Conservation (phyloP, 2,797 vertebrate species). For the Echeneis naucrates region DNA sequence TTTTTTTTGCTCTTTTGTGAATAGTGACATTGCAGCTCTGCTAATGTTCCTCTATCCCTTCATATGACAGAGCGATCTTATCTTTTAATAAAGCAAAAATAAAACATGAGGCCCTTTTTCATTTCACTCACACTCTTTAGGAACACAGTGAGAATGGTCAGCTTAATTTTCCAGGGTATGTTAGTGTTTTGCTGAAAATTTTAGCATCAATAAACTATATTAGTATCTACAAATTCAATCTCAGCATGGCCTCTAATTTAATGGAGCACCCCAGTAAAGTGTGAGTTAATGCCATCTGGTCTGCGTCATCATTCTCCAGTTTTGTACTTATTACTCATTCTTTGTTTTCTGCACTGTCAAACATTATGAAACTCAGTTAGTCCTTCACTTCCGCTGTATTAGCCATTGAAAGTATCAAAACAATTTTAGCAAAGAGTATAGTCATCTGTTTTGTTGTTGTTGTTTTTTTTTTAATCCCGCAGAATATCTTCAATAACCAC, state of each 20-base stretch:
- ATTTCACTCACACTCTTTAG: slow-evolving; percentile 31
- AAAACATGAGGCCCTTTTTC: slow-evolving; percentile 1
- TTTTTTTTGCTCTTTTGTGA: slow-evolving; percentile 25
- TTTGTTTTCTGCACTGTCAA: not conserved
- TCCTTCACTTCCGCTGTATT: slow-evolving; percentile 15
- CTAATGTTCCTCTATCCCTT: slow-evolving; percentile 13
- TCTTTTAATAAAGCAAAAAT: slow-evolving; percentile 35
- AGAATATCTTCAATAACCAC: slow-evolving; percentile 99
- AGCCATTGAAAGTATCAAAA: slow-evolving; percentile 9
- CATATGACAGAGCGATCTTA: slow-evolving; percentile 12
- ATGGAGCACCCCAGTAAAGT: not conserved
- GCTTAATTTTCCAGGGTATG: slow-evolving; percentile 29
- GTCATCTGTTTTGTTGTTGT: slow-evolving; percentile 4
- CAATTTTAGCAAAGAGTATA: not conserved
- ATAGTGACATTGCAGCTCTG: not conserved
- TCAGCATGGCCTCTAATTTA: slow-evolving; percentile 14
- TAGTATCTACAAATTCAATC: slow-evolving; percentile 9
- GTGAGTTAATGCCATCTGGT: not conserved
- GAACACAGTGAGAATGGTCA: slow-evolving; percentile 16
- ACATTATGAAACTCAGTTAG: slow-evolving; percentile 6
- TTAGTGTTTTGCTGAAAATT: slow-evolving; percentile 26
- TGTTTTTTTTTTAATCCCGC: too few species aligned
- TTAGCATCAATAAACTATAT: slow-evolving; percentile 14
- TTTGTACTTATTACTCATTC: not conserved
- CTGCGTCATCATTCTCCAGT: slow-evolving; percentile 2